Base-by-base conservation (phyloP, 2,888 invertebrate species). In the Dryocosmus kuriphilus region DNA sequence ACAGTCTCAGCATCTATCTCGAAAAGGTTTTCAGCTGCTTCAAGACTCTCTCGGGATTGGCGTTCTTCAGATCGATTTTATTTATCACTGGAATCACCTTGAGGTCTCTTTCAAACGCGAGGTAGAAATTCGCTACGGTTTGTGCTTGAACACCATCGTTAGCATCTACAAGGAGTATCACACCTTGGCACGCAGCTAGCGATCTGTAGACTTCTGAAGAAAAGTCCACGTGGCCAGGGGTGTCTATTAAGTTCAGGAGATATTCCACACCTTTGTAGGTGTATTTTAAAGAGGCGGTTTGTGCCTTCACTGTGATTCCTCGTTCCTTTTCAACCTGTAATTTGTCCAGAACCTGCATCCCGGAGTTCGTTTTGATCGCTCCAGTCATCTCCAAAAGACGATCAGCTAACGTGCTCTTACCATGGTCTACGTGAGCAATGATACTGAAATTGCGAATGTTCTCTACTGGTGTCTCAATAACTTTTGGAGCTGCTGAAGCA, bases 341-440 rank as follows among this genome's bases (percentile, higher is more conserved):
- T 88, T 94, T 96, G 88, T 97, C 97, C 16, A 97, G 90, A 22
- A 97, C 94, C 92, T 97, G 97, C 76, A 94, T 93, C 38, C 95
- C 95, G 5, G 93, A 92, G 38, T 95, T 94, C 1, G 92, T 92
- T 87, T 94, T 94, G 77, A 96, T 95, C 0, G 95, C 95, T 83
- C 98, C 98, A 24, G 98, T 98, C 76, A 96, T 92, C 94, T 99
- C 99, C 19, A 99, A 92, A n/a, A 99, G 91, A 77, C 99, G 93
- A 91, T 99, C 99, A 1, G 99, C 98, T 78, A 99, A 92, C 0
- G 99, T 99, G 91, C 98, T 98, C 93, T 99, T 99, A 0, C 99
- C 99, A 93, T 99, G 99, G 91, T 99, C 99, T 1, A 99, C 97
- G 92, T 99, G 99, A n/a, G 99, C 99, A 81, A 99, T 98, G 87